These are phyloP conservation scores for Caerostris extrusa DNA, from an alignment of 1,140 invertebrate species.

Conservation along the genomic window DNA sequence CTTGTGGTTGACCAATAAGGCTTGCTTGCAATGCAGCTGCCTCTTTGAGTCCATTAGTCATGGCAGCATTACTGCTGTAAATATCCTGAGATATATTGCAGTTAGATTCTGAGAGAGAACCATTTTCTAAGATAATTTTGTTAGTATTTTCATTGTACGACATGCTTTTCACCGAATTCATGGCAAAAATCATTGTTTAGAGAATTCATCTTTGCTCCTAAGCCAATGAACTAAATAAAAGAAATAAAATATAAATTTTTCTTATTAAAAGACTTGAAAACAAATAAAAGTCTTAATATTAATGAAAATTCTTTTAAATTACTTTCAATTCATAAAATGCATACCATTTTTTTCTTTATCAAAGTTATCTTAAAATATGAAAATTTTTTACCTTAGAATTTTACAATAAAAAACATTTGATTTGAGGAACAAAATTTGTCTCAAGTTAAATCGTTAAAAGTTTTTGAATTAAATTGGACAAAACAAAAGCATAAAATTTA, in stretches of 20 bases:
- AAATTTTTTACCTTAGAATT: too few relatives aligned
- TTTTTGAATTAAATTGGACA: too few relatives aligned
- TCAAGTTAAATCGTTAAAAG: too few relatives aligned
- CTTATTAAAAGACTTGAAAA: too few relatives aligned
- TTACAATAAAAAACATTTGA: too few relatives aligned
- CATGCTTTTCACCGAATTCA: constrained; percentile 62
- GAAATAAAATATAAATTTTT: not conserved
- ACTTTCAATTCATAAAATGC: too few relatives aligned
- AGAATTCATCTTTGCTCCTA: constrained; percentile 59
- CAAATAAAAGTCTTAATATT: too few relatives aligned
- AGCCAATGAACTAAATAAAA: constrained; percentile 68
- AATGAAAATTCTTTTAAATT: too few relatives aligned
- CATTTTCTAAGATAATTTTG: constrained; percentile 70
- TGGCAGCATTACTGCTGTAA: constrained; percentile 65
- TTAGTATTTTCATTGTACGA: not conserved
- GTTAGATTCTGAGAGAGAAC: constrained; percentile 56
- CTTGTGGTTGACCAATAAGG: constrained; percentile 76
- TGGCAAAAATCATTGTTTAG: constrained; percentile 47
- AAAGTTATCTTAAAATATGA: too few relatives aligned
- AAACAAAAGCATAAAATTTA: too few relatives aligned
- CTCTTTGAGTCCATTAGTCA: constrained; percentile 76
- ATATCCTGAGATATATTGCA: constrained; percentile 66
- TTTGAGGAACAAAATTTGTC: too few relatives aligned
- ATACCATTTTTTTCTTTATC: too few relatives aligned
- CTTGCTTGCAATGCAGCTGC: constrained; percentile 73